Evolutionary conservation across 2,113 vertebrate species (phyloP).

Genomic region (Sus scrofa): T2T-Sscrofa CM000824.6:168206001-168206500

Average conservation of each 20-base stretch:
- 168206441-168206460: not conserved
- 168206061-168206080: no score
- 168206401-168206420: conserved; percentile 6
- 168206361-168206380: not conserved
- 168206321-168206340: not conserved
- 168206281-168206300: conserved; percentile 1
- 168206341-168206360: not conserved
- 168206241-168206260: not conserved
- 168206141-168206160: no score
- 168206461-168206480: not conserved
- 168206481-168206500: not conserved
- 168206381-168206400: not conserved
- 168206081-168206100: no score
- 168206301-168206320: not conserved
- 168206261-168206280: not conserved
- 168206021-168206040: no score
- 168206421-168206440: not conserved
- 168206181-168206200: conserved; percentile 45
- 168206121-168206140: no score
- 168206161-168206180: no score
- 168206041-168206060: no score
- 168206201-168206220: not conserved
- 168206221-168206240: conserved; percentile 32
- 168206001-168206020: no score
- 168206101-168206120: no score